These are phyloP conservation scores for Thaumatotibia leucotreta DNA, from an alignment of 1,140 invertebrate species.

Conservation along the genomic window DNA sequence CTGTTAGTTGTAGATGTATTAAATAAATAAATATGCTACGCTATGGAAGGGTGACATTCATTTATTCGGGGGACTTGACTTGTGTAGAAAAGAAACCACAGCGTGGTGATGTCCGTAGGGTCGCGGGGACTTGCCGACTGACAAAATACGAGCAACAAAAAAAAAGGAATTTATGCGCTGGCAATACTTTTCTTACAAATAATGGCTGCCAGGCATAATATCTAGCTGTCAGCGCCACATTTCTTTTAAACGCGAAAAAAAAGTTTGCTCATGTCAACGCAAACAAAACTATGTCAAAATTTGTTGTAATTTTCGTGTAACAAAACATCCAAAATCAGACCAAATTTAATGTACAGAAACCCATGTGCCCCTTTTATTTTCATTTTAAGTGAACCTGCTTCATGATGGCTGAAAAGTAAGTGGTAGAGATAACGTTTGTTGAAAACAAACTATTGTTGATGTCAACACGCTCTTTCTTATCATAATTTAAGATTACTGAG, in stretches of 20 bases:
- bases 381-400: slow-evolving; percentile 29
- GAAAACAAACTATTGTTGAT: slow-evolving; percentile 12
- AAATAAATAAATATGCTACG: too few species aligned
- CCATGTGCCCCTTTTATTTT: slow-evolving; percentile 48
- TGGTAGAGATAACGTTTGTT: slow-evolving; percentile 21
- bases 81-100: too few species aligned
- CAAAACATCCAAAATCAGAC: slow-evolving; percentile 51
- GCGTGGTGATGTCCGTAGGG: too few species aligned
- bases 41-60: too few species aligned
- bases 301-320: slow-evolving; percentile 70
- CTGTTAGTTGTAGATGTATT: too few species aligned
- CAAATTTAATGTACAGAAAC: slow-evolving; percentile 46
- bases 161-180: too few species aligned
- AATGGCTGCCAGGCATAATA: not conserved
- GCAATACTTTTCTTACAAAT: too few species aligned
- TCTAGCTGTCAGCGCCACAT: not conserved
- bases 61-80: too few species aligned
- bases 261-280: slow-evolving; percentile 66
- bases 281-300: slow-evolving; percentile 72
- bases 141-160: too few species aligned
- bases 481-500: slow-evolving; percentile 1
- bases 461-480: slow-evolving; percentile 19
- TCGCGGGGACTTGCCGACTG: too few species aligned
- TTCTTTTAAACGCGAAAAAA: not conserved
- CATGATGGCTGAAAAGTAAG: slow-evolving; percentile 67